A percentile compares a stretch with the other conserved stretches of the same genome.
These are phyloP conservation scores for Lepus townsendii DNA, from an alignment of 2,797 vertebrate genomes.

Conservation along the genomic window DNA sequence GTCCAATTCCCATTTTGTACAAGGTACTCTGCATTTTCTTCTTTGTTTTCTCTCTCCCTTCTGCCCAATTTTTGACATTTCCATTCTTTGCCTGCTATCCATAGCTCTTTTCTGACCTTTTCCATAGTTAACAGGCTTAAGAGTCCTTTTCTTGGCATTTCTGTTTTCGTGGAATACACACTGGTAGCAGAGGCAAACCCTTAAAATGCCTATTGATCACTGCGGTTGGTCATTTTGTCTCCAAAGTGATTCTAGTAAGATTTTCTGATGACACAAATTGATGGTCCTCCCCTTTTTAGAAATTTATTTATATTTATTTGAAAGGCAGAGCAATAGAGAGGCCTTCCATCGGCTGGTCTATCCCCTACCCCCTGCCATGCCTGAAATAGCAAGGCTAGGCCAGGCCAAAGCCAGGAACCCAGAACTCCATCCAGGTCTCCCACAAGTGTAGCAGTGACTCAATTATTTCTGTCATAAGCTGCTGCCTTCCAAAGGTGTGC, in stretches of 20 bases:
- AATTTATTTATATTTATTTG: too few relatives aligned
- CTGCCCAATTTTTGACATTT: conserved; percentile 29
- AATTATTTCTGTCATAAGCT: too few relatives aligned
- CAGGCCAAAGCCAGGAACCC: too few relatives aligned
- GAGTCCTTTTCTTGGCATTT: conserved; percentile 43
- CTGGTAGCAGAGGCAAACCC: neutral
- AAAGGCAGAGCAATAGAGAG: too few relatives aligned
- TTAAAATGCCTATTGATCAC: neutral
- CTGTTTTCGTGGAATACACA: conserved; percentile 21
- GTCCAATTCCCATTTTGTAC: neutral
- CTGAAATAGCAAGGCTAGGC: too few relatives aligned
- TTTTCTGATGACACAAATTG: neutral
- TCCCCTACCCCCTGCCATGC: too few relatives aligned
- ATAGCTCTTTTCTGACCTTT: conserved; percentile 33
- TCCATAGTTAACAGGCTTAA: neutral
- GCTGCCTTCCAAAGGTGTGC: too few relatives aligned
- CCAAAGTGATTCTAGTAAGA: neutral
- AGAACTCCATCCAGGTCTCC: too few relatives aligned
- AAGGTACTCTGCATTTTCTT: neutral
- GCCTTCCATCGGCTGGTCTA: too few relatives aligned
- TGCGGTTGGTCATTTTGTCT: conserved; percentile 18
- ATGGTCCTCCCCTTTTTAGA: neutral
- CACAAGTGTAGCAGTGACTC: too few relatives aligned
- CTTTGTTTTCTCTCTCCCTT: neutral
- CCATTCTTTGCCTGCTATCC: neutral